Conservation (phyloP, 2,888 invertebrate species). For the Apodemia zela region DNA sequence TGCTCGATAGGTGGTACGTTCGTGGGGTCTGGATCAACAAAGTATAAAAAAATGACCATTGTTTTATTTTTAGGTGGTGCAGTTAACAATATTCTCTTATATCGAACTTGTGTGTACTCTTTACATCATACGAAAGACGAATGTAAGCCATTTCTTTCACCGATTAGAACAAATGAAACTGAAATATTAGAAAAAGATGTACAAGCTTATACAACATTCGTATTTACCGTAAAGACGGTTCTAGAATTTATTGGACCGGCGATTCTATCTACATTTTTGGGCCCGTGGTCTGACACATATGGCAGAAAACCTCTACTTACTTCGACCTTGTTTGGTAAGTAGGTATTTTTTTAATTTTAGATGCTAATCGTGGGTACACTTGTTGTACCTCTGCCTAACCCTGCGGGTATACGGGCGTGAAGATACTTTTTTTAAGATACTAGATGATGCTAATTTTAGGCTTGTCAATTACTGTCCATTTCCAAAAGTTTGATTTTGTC, state of each 20-base stretch:
- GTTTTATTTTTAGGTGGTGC: constrained; percentile 68
- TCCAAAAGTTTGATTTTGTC: no score
- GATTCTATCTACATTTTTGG: constrained; percentile 85
- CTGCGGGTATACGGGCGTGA: no score
- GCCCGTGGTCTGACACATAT: constrained; percentile 90
- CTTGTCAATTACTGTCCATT: no score
- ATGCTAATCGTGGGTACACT: no score
- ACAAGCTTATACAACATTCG: constrained; percentile 82
- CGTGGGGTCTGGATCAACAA: no score
- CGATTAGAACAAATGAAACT: constrained; percentile 75
- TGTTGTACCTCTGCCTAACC: no score
- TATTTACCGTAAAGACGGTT: constrained; percentile 82
- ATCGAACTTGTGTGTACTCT: constrained; percentile 83
- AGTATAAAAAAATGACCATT: no score
- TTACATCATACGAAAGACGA: constrained; percentile 78
- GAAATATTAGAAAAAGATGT: constrained; percentile 68
- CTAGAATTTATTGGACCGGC: constrained; percentile 85
- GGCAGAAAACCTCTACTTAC: constrained; percentile 87
- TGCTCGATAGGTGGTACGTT: no score
- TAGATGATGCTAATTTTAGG: no score
- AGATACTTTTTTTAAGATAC: no score
- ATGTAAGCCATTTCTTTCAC: constrained; percentile 76
- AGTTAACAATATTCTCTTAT: constrained; percentile 84
- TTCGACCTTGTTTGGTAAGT: constrained; percentile 81
- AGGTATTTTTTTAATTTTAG: no score